phyloP scores from a whole-genome alignment of 1,140 invertebrate genomes.

The Nebria ingens region DNA sequence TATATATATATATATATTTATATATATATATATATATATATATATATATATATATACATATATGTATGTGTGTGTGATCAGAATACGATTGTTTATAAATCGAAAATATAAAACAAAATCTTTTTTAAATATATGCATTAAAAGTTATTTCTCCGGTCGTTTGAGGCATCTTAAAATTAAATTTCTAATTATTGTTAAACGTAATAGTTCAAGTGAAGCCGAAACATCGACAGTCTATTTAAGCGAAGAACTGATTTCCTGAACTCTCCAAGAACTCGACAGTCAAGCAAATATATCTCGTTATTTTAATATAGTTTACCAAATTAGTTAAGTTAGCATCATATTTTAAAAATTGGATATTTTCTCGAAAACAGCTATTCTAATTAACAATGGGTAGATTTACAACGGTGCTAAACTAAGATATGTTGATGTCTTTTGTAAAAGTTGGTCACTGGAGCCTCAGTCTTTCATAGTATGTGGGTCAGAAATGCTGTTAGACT shows the following conservation, averaged over 20 bases:
- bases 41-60: not conserved
- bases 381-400: not conserved
- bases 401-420: not conserved
- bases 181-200: too few relatives aligned
- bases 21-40: not conserved
- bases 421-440: not conserved
- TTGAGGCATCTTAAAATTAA: too few relatives aligned
- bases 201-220: too few relatives aligned
- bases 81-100: not conserved
- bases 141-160: not conserved
- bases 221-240: too few relatives aligned
- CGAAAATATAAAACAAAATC: not conserved
- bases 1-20: not conserved
- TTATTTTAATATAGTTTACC: too few relatives aligned
- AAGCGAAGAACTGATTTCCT: too few relatives aligned
- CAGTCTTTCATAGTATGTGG: too few relatives aligned
- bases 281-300: too few relatives aligned
- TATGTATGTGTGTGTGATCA: not conserved
- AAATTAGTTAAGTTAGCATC: too few relatives aligned
- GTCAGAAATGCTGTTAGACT: not conserved
- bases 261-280: too few relatives aligned
- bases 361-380: not conserved
- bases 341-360: not conserved
- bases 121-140: too few relatives aligned
- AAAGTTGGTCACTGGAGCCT: not conserved